Evolutionary conservation across 2,113 vertebrate genomes (phyloP), one percentile per base, ranked within the genome.

Genomic region (Chloroceryle aenea): DNA sequence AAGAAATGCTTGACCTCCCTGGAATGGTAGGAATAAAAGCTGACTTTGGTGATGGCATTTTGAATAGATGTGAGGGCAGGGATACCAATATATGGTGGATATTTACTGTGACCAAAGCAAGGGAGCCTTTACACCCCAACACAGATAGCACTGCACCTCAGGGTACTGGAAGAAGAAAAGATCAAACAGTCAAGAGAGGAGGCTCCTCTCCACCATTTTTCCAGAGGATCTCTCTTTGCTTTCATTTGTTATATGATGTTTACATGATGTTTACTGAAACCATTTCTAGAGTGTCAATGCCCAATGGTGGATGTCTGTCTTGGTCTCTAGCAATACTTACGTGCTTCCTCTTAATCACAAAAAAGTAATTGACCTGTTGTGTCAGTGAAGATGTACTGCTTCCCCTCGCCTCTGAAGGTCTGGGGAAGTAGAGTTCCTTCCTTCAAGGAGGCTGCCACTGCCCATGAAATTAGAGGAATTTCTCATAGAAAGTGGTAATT

Each of bases 391-490:
- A 25, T 1, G 2, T 38, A 11, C 14, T 42, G 8, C 58, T 89
- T 84, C 61, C 29, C 32, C 11, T 84, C 82, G n/a, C 8, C 18
- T 72, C 38, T 87, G 78, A 75, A 89, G 62, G 87, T 61, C 23
- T 58, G 48, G 32, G 48, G 14, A 79, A 34, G 45, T n/a, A 48
- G 62, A 68, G 26, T 5, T 75, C 29, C 32, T 45, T 86, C 30
- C 40, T 89, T 87, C 69, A 68, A 52, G 76, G 76, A 81, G 45
- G 22, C 47, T 12, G 56, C 42, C 14, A 10, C 12, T 63, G n/a
- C 73, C n/a, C 10, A 17, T 84, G 68, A 89, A 77, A 89, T 43
- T n/a, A 72, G 30, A 86, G 30, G 52, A 87, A 43, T 75, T 67
- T 92, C 42, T 92, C 12, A 36, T 6, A 47, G 50, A 67, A 81